These are phyloP conservation scores for Volucella inanis DNA, from an alignment of 2,888 invertebrate genomes.

Conservation along the genomic window DNA sequence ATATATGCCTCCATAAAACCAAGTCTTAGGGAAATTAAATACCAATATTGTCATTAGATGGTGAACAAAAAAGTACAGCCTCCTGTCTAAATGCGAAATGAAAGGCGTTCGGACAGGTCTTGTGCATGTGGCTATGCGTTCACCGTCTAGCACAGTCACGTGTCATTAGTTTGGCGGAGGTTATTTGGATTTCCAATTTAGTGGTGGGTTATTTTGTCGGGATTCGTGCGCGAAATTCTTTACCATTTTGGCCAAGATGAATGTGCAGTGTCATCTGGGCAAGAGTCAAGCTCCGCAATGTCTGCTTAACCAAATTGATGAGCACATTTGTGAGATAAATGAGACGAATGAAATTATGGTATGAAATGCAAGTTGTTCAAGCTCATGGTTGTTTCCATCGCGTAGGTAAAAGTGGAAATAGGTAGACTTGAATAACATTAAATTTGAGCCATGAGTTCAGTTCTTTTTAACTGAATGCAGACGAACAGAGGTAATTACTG, in stretches of 20 bases:
- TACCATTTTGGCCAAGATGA: conserved; percentile 67
- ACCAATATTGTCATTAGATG: conserved; percentile 61
- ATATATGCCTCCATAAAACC: conserved; percentile 49
- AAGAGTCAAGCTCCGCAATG: conserved; percentile 4
- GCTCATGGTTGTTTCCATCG: background rate
- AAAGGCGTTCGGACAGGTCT: conserved; percentile 56
- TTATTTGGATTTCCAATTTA: conserved; percentile 51
- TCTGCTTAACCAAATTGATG: conserved; percentile 67
- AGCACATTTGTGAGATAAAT: conserved; percentile 55
- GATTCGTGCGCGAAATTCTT: conserved; percentile 65
- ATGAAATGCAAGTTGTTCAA: conserved; percentile 32
- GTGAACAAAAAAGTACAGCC: conserved; percentile 16
- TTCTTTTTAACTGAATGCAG: no score
- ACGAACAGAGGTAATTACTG: no score
- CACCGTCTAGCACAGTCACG: background rate
- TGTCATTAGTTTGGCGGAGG: conserved; percentile 23
- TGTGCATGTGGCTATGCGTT: conserved; percentile 8
- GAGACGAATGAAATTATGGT: conserved; percentile 49
- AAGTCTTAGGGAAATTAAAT: conserved; percentile 68
- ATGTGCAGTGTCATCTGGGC: conserved; percentile 59
- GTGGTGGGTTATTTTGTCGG: conserved; percentile 27
- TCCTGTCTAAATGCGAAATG: conserved; percentile 35
- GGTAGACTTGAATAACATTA: conserved; percentile 13
- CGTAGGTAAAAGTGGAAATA: conserved; percentile 38
- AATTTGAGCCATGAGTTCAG: background rate